Base-by-base conservation (phyloP, 2,797 vertebrate species). In the Astyanax mexicanus region DNA sequence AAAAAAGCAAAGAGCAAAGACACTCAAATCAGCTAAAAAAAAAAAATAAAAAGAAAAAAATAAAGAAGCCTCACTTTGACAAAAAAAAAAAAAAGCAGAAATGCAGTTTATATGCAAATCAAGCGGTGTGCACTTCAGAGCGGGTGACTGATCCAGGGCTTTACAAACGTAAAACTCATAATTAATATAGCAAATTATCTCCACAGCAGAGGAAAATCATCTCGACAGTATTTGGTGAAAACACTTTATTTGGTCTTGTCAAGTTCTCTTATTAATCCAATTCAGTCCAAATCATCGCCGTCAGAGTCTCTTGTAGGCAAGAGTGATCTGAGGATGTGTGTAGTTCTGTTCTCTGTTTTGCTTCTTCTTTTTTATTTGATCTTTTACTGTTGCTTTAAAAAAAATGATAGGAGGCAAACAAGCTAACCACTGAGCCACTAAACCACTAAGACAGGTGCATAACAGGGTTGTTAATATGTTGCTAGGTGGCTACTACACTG, bases 71-170 rank as follows among this genome's bases (percentile, higher is more conserved):
- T 82, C 72, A 74, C 76, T 81, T 32, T 79, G 76, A 84, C 82
- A 85, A 84, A 86, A 81, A 68, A 83, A 83, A 80, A 85, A 86
- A 85, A 84, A 86, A 81, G 68, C 83, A 83, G 80, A 85, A 86
- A 89, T 75, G 57, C 57, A 83, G 83, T 88, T 78, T 77, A 72
- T 83, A 86, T 83, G 75, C 80, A 89, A 89, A 88, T 87, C 80
- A 60, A 85, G 70, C 69, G 55, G 76, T 58, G 52, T 45, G 74
- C 51, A 37, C 6, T 38, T 68, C 4, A 32, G 77, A 44, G 44
- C 29, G 25, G 62, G 77, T 70, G 66, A 70, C 73, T 79, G 74
- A 80, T 83, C 79, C 76, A 40, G 29, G 66, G 71, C 70, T 81
- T 84, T 84, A 78, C 75, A 75, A 80, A 78, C 80, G 81, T 80